Percentiles rank a stretch among this genome's conserved stretches.
Conservation (phyloP, 2,888 invertebrate genomes). For the Stegophylla sp. region DNA sequence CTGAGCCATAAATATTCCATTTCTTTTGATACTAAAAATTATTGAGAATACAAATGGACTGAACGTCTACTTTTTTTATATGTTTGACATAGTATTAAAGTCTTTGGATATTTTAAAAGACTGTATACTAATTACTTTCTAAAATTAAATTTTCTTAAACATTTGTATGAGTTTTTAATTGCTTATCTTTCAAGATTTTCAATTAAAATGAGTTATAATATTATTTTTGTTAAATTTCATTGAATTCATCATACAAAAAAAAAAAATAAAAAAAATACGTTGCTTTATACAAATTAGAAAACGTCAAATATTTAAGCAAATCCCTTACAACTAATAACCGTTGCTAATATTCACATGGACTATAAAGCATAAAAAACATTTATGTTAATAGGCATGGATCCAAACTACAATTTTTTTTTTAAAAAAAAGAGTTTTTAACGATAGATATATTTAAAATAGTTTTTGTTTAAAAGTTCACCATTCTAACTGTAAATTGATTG, state of each 20-base stretch:
- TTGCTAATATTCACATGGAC: neutral
- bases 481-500: no score
- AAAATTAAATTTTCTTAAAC: neutral
- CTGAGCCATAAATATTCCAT: no score
- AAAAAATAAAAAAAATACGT: neutral
- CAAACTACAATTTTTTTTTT: constrained; percentile 7
- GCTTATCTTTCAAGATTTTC: neutral
- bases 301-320: neutral
- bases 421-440: neutral
- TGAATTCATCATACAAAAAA: no score
- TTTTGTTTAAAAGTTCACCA: neutral
- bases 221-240: constrained; percentile 24
- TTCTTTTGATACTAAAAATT: no score
- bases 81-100: no score
- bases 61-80: no score
- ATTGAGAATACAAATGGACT: no score
- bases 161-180: neutral
- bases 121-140: neutral
- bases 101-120: neutral
- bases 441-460: neutral
- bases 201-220: neutral
- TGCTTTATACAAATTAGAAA: constrained; percentile 20
- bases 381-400: neutral
- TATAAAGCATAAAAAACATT: neutral
- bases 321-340: constrained; percentile 25